Base-by-base conservation (phyloP, 2,113 vertebrate genomes). In the Dicentrarchus labrax region DNA sequence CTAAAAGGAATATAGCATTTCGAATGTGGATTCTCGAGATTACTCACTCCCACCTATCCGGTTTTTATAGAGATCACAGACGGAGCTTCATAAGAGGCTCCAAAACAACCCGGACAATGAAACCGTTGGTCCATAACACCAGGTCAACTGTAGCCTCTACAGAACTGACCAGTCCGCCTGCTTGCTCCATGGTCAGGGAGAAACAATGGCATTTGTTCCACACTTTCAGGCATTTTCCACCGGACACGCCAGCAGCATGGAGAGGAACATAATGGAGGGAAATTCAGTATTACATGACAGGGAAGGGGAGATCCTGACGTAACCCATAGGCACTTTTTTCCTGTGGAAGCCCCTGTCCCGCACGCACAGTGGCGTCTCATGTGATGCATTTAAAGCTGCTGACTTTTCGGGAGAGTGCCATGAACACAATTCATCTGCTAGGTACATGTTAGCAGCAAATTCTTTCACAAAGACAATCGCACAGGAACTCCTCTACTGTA, bases 161-260 rank as follows among this genome's bases (percentile, higher is more conserved):
- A 73, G 39, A 71, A 69, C 41, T 48, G 74, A 68, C 83, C 73
- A 13, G 30, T 36, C 62, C 19, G 22, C 43, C 67, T 56, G 62
- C 48, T 85, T 78, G 57, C 78, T 86, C 70, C 43, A 51, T 16
- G 50, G 81, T 54, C 64, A 56, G 57, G 24, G 61, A 60, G 61
- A 88, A 85, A 94, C 94, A 94, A 93, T 89, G 77, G 85, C 60
- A 16, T 91, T 93, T 89, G 88, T 91, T 91, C 89, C 82, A 86
- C 82, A 84, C 80, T 79, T 93, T 90, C 89, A 92, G 85, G 92
- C 82, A 86, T 83, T 93, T 94, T 94, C 94, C 94, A 93, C 62
- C 54, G 74, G 74, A 56, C 65, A 48, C 2, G 68, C 85, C 88
- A 90, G 50, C 81, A 80, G 50, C 76, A 71, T 5, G 61, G 67